Evolutionary conservation across 2,888 invertebrate species (phyloP).

Genomic region (Clanis bilineata): DNA sequence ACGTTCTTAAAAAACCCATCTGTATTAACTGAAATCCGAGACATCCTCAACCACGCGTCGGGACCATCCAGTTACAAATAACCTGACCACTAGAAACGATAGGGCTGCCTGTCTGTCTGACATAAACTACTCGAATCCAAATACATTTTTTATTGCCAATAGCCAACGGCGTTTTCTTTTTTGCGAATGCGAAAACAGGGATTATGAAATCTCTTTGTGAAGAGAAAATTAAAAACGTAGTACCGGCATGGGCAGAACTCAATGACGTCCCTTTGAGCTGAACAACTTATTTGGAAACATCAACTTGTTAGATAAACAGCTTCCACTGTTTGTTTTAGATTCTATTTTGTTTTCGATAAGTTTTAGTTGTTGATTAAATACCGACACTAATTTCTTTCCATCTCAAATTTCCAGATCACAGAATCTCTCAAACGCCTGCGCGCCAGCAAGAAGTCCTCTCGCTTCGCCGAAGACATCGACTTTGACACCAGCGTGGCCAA

Average conservation of each 20-base stretch:
- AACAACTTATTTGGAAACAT: neutral
- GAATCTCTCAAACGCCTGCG: slow-evolving; percentile 83
- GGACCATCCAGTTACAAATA: neutral
- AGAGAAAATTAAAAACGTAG: neutral
- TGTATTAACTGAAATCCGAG: neutral
- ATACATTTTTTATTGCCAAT: slow-evolving; percentile 1
- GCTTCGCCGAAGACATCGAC: slow-evolving; percentile 84
- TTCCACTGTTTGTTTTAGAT: no score
- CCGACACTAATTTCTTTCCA: neutral
- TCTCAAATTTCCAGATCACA: slow-evolving; percentile 75
- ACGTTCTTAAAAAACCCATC: neutral
- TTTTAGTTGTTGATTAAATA: neutral
- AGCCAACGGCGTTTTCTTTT: neutral
- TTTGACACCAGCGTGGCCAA: slow-evolving; percentile 83
- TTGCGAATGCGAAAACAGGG: neutral
- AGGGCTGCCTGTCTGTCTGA: neutral
- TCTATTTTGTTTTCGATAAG: no score
- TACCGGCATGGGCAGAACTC: no score
- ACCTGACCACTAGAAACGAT: slow-evolving; percentile 2
- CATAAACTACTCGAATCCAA: neutral
- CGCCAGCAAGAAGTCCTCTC: slow-evolving; percentile 82
- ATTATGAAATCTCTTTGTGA: slow-evolving; percentile 1
- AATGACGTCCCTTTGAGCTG: neutral
- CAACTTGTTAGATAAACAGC: neutral
- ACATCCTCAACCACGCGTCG: neutral